Evolutionary conservation across 2,888 invertebrate species (phyloP).

Genomic region (Platynereis dumerilii): DNA sequence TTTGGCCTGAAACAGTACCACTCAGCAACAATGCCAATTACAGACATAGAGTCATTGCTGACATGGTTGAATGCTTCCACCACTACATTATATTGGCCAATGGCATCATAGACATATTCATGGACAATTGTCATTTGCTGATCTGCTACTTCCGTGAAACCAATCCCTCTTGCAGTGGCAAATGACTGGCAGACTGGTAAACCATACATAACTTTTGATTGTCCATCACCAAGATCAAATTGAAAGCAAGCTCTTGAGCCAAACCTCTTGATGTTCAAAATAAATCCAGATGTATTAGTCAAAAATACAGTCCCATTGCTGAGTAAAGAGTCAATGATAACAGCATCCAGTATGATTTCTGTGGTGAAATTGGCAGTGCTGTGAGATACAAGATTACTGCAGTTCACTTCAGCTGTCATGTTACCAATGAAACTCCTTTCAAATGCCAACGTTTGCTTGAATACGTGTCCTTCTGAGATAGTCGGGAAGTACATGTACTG

Average conservation of each 20-base stretch:
- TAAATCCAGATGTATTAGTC: conserved; percentile 2
- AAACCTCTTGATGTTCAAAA: conserved; percentile 2
- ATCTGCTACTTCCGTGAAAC: not conserved
- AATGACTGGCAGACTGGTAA: not conserved
- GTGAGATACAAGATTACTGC: not conserved
- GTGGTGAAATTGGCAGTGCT: not conserved
- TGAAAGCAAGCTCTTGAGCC: not conserved
- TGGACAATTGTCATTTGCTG: not conserved
- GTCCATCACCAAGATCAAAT: not conserved
- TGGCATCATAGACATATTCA: conserved; percentile 5
- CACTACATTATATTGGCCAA: not conserved
- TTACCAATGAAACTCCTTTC: conserved; percentile 1
- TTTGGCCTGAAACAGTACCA: conserved; percentile 10
- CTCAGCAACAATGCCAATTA: not conserved
- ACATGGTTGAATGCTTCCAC: conserved; percentile 14
- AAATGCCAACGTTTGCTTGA: not conserved
- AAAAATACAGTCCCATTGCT: not conserved
- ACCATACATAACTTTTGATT: not conserved
- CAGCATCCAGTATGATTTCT: conserved; percentile 3
- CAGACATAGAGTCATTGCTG: conserved; percentile 6
- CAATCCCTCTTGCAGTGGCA: not conserved
- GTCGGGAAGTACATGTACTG: not conserved
- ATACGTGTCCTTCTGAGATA: not conserved
- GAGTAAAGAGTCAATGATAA: not conserved
- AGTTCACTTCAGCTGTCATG: not conserved